A percentile compares a stretch with the other conserved stretches of the same genome.
These are phyloP conservation scores for Triops cancriformis DNA, from an alignment of 1,140 invertebrate species.

Conservation along the genomic window DNA sequence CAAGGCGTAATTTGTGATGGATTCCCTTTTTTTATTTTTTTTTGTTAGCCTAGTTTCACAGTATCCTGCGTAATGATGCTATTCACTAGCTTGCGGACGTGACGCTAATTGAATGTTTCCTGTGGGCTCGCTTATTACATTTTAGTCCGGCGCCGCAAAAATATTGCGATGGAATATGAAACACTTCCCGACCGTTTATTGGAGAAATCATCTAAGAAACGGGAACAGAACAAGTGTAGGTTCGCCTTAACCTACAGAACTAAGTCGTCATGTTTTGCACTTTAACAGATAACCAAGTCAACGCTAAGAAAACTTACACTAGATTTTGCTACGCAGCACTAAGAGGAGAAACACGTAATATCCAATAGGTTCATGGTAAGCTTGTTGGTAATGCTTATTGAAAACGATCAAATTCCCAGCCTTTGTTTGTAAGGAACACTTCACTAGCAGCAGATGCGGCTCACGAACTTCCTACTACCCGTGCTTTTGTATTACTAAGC, in stretches of 20 bases:
- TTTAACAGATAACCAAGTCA: not conserved
- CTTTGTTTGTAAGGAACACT: not conserved
- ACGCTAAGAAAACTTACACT: not conserved
- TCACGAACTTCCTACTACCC: not conserved
- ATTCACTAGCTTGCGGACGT: not conserved
- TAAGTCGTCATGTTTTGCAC: no score
- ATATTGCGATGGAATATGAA: not conserved
- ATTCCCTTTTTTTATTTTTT: no score
- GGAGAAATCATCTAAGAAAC: no score
- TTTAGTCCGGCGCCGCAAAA: not conserved
- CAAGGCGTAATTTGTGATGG: no score
- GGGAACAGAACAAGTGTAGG: no score
- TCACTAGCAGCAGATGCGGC: not conserved
- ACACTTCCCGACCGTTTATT: not conserved
- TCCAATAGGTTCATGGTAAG: constrained; percentile 10
- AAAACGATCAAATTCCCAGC: not conserved
- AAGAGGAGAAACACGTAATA: not conserved
- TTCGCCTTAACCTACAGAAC: not conserved
- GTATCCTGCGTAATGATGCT: not conserved
- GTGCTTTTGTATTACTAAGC: constrained; percentile 10
- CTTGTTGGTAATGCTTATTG: not conserved
- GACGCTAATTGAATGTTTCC: not conserved
- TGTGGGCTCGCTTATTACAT: not conserved
- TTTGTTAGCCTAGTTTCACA: no score
- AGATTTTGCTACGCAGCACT: not conserved